Percentiles rank a stretch among this genome's conserved stretches.
Conservation (phyloP, 2,113 vertebrate genomes). For the Lathamus discolor region DNA sequence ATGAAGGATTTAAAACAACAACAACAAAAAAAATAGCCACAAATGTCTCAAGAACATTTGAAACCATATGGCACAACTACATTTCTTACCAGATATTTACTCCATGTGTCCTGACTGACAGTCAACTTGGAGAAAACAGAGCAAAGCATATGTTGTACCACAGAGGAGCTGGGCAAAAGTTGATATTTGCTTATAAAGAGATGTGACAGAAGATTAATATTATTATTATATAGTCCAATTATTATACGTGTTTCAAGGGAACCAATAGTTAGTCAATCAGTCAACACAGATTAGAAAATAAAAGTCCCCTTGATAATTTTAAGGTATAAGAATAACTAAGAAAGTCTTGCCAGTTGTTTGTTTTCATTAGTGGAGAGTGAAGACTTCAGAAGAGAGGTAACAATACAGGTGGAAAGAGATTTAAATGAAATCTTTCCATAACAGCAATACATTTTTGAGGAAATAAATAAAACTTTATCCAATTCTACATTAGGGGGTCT, state of each 20-base stretch:
- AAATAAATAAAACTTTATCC: not conserved
- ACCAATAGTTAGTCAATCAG: not conserved
- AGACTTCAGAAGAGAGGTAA: not conserved
- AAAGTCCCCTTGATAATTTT: not conserved
- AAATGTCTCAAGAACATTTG: not conserved
- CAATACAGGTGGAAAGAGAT: not conserved
- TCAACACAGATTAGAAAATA: not conserved
- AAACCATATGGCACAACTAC: not conserved
- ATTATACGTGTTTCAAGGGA: not conserved
- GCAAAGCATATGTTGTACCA: not conserved
- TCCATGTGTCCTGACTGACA: not conserved
- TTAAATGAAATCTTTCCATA: not conserved
- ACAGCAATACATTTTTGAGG: not conserved
- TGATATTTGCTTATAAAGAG: not conserved
- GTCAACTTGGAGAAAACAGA: not conserved
- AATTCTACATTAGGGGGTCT: rapidly evolving
- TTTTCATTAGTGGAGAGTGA: no score
- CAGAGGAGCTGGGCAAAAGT: not conserved
- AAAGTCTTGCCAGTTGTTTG: not conserved
- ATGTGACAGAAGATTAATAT: not conserved
- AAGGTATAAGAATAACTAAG: not conserved
- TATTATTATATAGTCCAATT: not conserved
- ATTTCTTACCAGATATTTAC: not conserved
- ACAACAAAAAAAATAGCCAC: not conserved
- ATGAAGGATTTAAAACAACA: not conserved